These are phyloP conservation scores for Pseudolycoriella hygida DNA, from an alignment of 2,888 invertebrate species.

Conservation along the genomic window DNA sequence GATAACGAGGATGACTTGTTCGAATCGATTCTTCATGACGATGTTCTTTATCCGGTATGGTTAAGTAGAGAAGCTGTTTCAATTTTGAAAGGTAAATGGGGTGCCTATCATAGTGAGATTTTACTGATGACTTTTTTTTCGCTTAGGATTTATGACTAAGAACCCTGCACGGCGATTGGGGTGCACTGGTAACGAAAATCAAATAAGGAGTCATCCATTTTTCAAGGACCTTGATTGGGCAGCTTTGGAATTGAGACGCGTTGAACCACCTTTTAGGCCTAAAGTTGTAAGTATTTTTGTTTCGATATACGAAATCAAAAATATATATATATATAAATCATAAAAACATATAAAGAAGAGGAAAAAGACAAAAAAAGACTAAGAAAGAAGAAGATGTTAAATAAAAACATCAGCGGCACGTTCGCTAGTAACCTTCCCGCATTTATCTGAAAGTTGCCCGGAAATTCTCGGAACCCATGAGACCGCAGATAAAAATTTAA, in stretches of 20 bases:
- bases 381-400: too few relatives aligned
- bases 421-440: too few relatives aligned
- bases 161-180: constrained; percentile 86
- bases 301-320: too few relatives aligned
- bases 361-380: too few relatives aligned
- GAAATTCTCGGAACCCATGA: too few relatives aligned
- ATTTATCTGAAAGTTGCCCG: too few relatives aligned
- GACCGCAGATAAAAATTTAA: too few relatives aligned
- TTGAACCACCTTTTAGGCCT: constrained; percentile 95
- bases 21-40: constrained; percentile 95
- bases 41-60: constrained; percentile 98
- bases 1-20: constrained; percentile 99
- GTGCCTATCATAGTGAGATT: too few relatives aligned
- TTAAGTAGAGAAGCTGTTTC: constrained; percentile 77
- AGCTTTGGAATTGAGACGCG: constrained; percentile 71
- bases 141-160: constrained; percentile 88
- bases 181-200: constrained; percentile 48
- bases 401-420: too few relatives aligned
- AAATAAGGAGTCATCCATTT: constrained; percentile 80
- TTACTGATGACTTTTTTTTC: neutral
- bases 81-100: constrained; percentile 51
- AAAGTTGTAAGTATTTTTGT: constrained; percentile 62
- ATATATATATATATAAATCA: too few relatives aligned
- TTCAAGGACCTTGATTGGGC: constrained; percentile 95
- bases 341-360: too few relatives aligned